phyloP scores from a whole-genome alignment of 2,888 invertebrate genomes.

The Drosophila dives region DNA sequence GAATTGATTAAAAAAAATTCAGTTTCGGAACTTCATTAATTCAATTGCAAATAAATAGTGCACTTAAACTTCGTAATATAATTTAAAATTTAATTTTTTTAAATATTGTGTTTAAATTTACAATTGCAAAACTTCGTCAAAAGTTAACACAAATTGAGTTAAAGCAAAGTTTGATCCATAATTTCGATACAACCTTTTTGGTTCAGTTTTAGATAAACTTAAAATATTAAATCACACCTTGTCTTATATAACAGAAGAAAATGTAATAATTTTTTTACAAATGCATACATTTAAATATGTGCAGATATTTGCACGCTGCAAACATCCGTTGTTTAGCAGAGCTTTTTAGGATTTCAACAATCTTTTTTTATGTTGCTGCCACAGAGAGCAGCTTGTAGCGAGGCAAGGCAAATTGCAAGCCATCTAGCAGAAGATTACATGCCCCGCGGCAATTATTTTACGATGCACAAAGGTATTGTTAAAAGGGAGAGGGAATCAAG shows the following conservation, averaged over 20 bases:
- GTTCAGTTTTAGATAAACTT: background rate
- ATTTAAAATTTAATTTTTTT: background rate
- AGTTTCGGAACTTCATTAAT: background rate
- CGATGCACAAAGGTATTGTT: slow-evolving; percentile 85
- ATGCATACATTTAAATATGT: slow-evolving; percentile 17
- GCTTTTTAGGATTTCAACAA: slow-evolving; percentile 36
- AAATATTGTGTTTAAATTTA: background rate
- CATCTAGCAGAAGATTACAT: slow-evolving; percentile 70
- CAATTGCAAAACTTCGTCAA: background rate
- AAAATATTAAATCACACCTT: slow-evolving; percentile 1
- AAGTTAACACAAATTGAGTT: background rate
- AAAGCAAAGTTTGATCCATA: background rate
- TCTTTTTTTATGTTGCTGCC: slow-evolving; percentile 25
- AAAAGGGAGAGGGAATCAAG: slow-evolving; percentile 52
- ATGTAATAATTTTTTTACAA: slow-evolving; percentile 40
- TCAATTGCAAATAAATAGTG: background rate
- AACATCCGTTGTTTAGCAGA: slow-evolving; percentile 46
- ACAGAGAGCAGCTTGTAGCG: slow-evolving; percentile 24
- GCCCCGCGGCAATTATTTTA: slow-evolving; percentile 82
- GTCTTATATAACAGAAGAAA: background rate
- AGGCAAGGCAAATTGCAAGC: slow-evolving; percentile 64
- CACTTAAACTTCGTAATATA: fast-evolving
- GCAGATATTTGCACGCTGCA: slow-evolving; percentile 32
- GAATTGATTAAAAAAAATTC: background rate
- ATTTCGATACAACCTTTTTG: background rate